Conservation (phyloP, 37 sponge, comb jelly and placozoan genomes). For the Ephydatia muelleri region DNA sequence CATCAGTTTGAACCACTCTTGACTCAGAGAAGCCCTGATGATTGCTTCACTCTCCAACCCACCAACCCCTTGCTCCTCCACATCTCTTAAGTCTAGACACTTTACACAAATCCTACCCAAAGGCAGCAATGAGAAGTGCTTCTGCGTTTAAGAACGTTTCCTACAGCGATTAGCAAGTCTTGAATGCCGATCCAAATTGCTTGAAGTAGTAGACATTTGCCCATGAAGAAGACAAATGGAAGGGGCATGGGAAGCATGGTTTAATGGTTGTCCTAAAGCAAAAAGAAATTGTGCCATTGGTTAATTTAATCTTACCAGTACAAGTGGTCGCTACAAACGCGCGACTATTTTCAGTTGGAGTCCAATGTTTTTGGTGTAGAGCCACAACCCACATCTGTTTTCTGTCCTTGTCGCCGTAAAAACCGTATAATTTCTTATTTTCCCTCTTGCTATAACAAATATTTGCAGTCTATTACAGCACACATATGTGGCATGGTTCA, state of each 20-base stretch:
- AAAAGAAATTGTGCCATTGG: not conserved
- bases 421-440: constrained; percentile 14
- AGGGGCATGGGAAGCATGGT: not conserved
- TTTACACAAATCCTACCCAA: no score
- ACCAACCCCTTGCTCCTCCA: no score
- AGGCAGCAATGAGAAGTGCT: not conserved
- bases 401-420: not conserved
- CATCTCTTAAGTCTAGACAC: no score
- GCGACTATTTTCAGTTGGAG: not conserved
- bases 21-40: no score
- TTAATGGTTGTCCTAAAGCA: constrained; percentile 6
- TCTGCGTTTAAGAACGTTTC: not conserved
- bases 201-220: not conserved
- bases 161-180: not conserved
- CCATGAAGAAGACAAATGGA: not conserved
- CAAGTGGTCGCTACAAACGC: not conserved
- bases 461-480: no score
- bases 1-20: no score
- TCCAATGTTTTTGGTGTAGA: not conserved
- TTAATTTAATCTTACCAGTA: not conserved
- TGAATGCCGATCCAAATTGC: constrained; percentile 2
- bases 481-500: no score
- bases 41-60: no score
- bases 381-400: constrained; percentile 1
- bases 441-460: no score